Conservation (phyloP, 2,888 invertebrate genomes). For the Elmis aenea region DNA sequence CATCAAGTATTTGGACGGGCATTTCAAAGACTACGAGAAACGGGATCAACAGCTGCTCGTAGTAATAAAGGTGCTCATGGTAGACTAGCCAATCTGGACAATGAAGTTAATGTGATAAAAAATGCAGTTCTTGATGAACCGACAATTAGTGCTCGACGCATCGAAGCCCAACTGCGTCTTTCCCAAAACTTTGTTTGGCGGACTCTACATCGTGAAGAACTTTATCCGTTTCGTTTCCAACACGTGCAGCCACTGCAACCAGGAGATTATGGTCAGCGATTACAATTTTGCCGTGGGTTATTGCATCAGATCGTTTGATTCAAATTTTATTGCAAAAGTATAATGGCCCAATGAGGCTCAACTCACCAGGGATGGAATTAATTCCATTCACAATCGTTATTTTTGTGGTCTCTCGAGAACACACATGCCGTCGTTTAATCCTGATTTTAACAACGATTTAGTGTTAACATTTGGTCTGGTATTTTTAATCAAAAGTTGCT, state of each 20-base stretch:
- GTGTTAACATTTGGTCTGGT: slow-evolving; percentile 1
- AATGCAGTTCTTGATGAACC: slow-evolving; percentile 6
- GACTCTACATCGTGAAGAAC: slow-evolving; percentile 2
- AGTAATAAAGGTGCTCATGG: too few relatives aligned
- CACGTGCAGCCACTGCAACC: slow-evolving; percentile 10
- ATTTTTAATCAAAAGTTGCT: too few relatives aligned
- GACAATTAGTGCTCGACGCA: slow-evolving; percentile 1
- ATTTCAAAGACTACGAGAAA: too few relatives aligned
- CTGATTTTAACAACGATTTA: slow-evolving; percentile 3
- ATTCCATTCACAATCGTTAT: slow-evolving; percentile 1
- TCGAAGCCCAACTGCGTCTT: slow-evolving; percentile 2
- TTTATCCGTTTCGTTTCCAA: slow-evolving; percentile 9
- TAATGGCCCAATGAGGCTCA: not conserved
- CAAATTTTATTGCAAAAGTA: not conserved
- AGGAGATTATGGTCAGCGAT: slow-evolving; percentile 5
- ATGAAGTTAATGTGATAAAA: slow-evolving; percentile 6
- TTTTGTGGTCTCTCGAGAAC: slow-evolving; percentile 3
- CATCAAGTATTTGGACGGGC: too few relatives aligned
- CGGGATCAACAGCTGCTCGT: too few relatives aligned
- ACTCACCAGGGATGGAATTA: slow-evolving; percentile 4
- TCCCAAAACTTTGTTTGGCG: slow-evolving; percentile 5
- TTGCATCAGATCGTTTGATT: not conserved
- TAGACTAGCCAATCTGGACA: too few relatives aligned
- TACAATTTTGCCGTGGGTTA: slow-evolving; percentile 6
- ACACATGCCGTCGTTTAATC: not conserved